These are phyloP conservation scores for Brachypodius melanocephalos DNA, from an alignment of 2,113 vertebrate genomes.

Conservation along the genomic window DNA sequence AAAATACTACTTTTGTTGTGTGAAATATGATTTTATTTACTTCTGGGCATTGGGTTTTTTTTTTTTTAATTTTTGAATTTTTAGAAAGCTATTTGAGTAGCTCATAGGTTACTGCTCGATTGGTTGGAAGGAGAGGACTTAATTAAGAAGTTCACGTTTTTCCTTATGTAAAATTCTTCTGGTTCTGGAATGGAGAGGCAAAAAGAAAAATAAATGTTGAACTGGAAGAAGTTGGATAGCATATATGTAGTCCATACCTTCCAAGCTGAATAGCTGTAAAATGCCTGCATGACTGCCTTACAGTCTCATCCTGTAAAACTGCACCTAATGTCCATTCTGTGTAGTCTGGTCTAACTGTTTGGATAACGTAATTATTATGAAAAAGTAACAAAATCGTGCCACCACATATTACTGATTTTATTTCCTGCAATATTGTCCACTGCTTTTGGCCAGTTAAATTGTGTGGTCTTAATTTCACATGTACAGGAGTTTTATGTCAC, in stretches of 20 bases:
- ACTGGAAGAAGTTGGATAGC: background rate
- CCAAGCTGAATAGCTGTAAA: background rate
- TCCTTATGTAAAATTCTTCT: background rate
- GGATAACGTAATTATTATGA: background rate
- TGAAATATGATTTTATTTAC: background rate
- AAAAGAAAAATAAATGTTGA: background rate
- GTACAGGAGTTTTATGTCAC: background rate
- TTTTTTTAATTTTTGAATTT: background rate
- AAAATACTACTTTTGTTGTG: background rate
- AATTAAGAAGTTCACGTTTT: background rate
- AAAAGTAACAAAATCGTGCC: rapidly evolving
- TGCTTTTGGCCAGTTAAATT: background rate
- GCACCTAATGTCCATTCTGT: background rate
- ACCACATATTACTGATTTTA: background rate
- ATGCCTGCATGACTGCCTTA: background rate
- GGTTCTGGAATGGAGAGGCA: background rate
- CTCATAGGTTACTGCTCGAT: background rate
- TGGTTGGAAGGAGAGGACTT: background rate
- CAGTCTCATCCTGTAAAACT: background rate
- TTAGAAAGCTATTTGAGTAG: background rate
- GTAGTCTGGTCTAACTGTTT: background rate
- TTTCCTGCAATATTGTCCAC: background rate
- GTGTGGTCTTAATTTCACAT: background rate
- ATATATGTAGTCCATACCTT: background rate
- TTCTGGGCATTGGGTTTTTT: background rate